Evolutionary conservation across 2,888 invertebrate species (phyloP), one percentile per base, ranked within the genome.

Genomic region (Cloeon dipterum): DNA sequence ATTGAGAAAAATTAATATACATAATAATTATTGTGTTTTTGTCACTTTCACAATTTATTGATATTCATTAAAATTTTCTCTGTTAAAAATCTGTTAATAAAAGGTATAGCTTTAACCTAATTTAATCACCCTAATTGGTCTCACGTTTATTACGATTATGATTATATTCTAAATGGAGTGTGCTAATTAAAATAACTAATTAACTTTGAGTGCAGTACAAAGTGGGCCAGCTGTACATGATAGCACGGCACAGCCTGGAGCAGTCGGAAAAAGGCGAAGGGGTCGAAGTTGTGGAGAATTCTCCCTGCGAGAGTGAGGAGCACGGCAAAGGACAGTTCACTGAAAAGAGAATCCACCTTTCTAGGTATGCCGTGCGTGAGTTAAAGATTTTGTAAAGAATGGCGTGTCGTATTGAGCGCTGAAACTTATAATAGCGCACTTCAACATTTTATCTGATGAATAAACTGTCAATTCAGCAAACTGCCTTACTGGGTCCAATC

Each of bases 211-310:
- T 66, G 34, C 53, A 89, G 88, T 89, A 89, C 55, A 74, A 70
- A 45, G 74, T 88, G 46, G 89, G 89, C 0, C 89, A 91, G 54
- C 63, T 89, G 41, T 89, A 88, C 55, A 91, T 89, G 89, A 89
- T 89, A 49, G 86, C 88, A 3, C 70, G 88, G 36, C 89, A 91
- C 53, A 88, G 88, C 53, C 71, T 77, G 49, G 88, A 89, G 51
- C 86, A 91, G 52, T 85, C 86, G 0, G 76, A 75, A 43, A 73
- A 75, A 42, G 85, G 86, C 0, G 86, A 88, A 57, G 89, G 89
- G 3, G 88, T 89, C 1, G 88, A 89, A 54, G 86, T 89, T 1
- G 68, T 89, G 7, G 76, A 76, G 41, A 89, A 88, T 55, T 68
- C 70, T 42, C 69, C 77, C 41, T 77, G 81, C 48, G 70, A 70